Evolutionary conservation across 1,140 invertebrate species (phyloP).

Genomic region (Rhopalosiphum maidis): DNA sequence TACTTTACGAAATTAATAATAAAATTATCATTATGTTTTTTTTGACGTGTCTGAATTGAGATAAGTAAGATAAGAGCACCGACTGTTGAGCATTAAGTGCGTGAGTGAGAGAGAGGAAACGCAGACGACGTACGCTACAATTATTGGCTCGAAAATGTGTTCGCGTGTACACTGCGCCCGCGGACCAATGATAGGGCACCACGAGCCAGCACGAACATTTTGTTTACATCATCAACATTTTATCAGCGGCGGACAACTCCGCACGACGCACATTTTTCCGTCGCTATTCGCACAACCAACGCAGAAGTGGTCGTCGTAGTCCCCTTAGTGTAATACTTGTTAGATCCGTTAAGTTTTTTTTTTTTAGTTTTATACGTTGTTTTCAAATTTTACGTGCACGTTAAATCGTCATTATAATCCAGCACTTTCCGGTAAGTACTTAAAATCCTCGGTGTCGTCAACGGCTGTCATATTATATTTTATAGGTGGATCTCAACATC

Average conservation of each 20-base stretch:
- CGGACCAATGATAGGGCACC: constrained; percentile 57
- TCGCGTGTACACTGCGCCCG: constrained; percentile 30
- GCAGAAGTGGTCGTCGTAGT: background rate
- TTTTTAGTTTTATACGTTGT: background rate
- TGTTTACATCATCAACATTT: constrained; percentile 58
- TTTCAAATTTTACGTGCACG: background rate
- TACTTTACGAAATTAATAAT: background rate
- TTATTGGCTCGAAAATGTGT: constrained; percentile 35
- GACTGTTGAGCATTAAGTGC: background rate
- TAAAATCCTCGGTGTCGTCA: background rate
- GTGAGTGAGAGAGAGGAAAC: background rate
- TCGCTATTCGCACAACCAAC: background rate
- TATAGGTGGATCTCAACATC: background rate
- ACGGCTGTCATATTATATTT: background rate
- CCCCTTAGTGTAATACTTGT: background rate
- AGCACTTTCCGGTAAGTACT: background rate
- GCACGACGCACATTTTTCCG: constrained; percentile 22
- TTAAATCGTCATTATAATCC: background rate
- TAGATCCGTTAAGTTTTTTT: background rate
- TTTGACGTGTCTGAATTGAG: background rate
- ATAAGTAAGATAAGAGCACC: background rate
- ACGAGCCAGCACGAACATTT: constrained; percentile 43
- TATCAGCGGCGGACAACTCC: constrained; percentile 27
- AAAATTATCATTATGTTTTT: background rate
- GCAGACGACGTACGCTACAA: constrained; percentile 14